Conservation (phyloP, 1,140 invertebrate species). For the Phymorhynchus buccinoides region DNA sequence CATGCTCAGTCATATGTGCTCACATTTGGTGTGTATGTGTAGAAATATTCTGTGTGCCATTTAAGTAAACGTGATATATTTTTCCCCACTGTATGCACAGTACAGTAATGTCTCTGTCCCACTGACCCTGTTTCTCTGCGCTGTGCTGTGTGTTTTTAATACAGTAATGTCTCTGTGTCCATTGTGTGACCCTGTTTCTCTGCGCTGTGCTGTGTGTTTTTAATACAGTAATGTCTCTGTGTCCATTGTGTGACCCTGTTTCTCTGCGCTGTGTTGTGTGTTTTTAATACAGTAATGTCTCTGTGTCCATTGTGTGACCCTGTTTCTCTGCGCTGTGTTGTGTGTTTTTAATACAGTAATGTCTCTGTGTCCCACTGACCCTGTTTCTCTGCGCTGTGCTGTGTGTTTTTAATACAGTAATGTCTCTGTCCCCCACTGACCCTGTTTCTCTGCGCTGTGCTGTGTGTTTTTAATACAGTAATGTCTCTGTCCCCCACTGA, state of each 20-base stretch:
- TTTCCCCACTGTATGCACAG: too few relatives aligned
- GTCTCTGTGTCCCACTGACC: not conserved
- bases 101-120: too few relatives aligned
- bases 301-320: not conserved
- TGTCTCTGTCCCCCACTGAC: not conserved
- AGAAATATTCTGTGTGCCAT: too few relatives aligned
- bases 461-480: conserved; percentile 41
- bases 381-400: not conserved
- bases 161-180: too few relatives aligned
- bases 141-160: conserved; percentile 48
- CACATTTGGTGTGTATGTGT: too few relatives aligned
- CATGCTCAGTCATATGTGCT: too few relatives aligned
- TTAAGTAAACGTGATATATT: too few relatives aligned
- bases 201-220: conserved; percentile 34
- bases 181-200: not conserved
- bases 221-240: too few relatives aligned
- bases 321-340: not conserved
- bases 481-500: not conserved
- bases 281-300: too few relatives aligned
- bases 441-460: not conserved
- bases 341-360: too few relatives aligned
- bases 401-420: conserved; percentile 39
- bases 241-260: not conserved
- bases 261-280: conserved; percentile 7
- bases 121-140: not conserved